Evolutionary conservation across 1,140 invertebrate genomes (phyloP).

Genomic region (Scaptodrosophila lebanonensis): DNA sequence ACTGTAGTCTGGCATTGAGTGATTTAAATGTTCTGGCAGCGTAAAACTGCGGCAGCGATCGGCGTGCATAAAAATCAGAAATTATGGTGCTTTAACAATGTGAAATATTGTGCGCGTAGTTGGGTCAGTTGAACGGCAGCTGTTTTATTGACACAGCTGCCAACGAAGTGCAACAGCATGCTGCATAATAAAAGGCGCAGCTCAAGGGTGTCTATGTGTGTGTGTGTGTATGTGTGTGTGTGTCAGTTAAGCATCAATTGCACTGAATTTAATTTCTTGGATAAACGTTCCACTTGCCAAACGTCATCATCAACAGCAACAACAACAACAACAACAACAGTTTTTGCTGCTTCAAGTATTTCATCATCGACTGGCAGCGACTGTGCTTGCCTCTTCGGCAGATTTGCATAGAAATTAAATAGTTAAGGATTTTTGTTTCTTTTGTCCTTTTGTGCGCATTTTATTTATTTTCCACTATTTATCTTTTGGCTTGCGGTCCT

Average conservation of each 20-base stretch:
- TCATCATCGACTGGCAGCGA: too few relatives aligned
- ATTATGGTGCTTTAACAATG: conserved; percentile 44
- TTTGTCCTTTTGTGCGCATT: background rate
- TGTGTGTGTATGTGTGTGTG: background rate
- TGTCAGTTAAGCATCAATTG: conserved; percentile 10
- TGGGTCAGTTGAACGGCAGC: conserved; percentile 3
- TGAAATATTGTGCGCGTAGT: conserved; percentile 32
- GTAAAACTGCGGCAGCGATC: conserved; percentile 20
- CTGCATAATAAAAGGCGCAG: background rate
- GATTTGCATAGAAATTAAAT: conserved; percentile 49
- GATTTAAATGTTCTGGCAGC: conserved; percentile 48
- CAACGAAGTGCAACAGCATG: background rate
- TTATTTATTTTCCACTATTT: conserved; percentile 13
- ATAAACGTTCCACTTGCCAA: background rate
- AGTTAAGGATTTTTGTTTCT: conserved; percentile 23
- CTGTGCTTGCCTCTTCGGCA: conserved; percentile 17
- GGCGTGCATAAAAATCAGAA: conserved; percentile 50
- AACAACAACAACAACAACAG: too few relatives aligned
- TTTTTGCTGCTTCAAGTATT: too few relatives aligned
- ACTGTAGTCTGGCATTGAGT: conserved; percentile 22
- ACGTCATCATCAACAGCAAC: conserved; percentile 11
- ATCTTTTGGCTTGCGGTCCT: conserved; percentile 11
- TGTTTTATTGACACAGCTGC: background rate
- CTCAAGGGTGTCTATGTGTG: too few relatives aligned
- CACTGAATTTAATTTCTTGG: conserved; percentile 6